Percentiles rank a stretch among this genome's conserved stretches.
Conservation (phyloP, 2,113 vertebrate species). For the Erpornis zantholeuca region DNA sequence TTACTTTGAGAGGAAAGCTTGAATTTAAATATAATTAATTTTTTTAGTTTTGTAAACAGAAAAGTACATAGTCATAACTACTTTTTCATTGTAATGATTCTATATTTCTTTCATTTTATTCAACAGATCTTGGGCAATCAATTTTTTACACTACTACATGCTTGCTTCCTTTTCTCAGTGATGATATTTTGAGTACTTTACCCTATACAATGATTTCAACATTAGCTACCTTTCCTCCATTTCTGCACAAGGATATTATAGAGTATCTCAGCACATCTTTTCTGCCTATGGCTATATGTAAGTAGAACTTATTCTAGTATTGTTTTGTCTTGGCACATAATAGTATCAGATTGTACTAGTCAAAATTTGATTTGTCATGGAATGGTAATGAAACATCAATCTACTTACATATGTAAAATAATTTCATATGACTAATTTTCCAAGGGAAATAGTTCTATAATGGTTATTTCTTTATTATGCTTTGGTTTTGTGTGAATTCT, state of each 20-base stretch:
- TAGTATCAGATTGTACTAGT: not conserved
- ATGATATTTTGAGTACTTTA: conserved; percentile 99
- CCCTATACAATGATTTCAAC: conserved; percentile 99
- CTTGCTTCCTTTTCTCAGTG: conserved; percentile 97
- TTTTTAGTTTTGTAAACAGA: not conserved
- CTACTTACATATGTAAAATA: not conserved
- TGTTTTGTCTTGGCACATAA: not conserved
- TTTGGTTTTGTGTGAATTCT: not conserved
- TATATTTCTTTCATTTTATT: conserved; percentile 72
- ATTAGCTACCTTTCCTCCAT: conserved; percentile 97
- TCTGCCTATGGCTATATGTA: conserved; percentile 99
- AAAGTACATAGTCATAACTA: not conserved
- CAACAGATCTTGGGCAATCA: conserved; percentile 97
- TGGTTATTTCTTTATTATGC: not conserved
- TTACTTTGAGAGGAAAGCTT: not conserved
- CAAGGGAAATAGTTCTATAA: not conserved
- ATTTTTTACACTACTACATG: conserved; percentile 99
- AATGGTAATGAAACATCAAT: not conserved
- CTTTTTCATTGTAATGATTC: conserved; percentile 26
- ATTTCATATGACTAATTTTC: not conserved
- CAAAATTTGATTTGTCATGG: not conserved
- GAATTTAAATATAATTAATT: not conserved
- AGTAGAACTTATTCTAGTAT: conserved; percentile 73
- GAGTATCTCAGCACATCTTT: conserved; percentile 99
- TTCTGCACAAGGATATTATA: conserved; percentile 99